Conservation (phyloP, 37 sponge, comb jelly and placozoan genomes). For the Sycon ciliatum region DNA sequence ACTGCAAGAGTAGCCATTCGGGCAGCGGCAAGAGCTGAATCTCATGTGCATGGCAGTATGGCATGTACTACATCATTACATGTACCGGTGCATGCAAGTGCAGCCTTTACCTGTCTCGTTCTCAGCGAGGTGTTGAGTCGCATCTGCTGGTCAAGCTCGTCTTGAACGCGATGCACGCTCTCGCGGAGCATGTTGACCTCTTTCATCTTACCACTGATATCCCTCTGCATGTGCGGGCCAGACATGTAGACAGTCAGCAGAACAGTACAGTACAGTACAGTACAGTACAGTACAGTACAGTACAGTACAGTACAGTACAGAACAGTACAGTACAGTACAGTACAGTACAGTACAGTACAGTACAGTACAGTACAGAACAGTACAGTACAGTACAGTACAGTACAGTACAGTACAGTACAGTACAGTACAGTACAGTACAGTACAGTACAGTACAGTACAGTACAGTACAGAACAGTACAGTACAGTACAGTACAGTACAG, state of each 20-base stretch:
- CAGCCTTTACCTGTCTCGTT: not conserved
- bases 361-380: not conserved
- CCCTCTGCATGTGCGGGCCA: no score
- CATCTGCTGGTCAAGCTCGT: not conserved
- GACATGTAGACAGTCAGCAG: no score
- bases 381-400: not conserved
- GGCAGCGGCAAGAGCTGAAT: no score
- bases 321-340: not conserved
- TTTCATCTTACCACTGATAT: not conserved
- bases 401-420: slow-evolving; percentile 1
- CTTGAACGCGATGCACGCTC: not conserved
- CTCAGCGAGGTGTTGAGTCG: not conserved
- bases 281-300: slow-evolving; percentile 1
- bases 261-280: not conserved
- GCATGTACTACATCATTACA: no score
- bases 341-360: not conserved
- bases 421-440: not conserved
- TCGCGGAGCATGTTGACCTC: not conserved
- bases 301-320: not conserved
- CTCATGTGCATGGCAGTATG: no score
- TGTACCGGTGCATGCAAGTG: no score
- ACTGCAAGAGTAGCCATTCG: no score
- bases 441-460: slow-evolving; percentile 2
- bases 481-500: slow-evolving; percentile 1
- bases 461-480: not conserved